Evolutionary conservation across 2,888 invertebrate genomes (phyloP), one percentile per base, ranked within the genome.

Genomic region (Hyalella azteca): DNA sequence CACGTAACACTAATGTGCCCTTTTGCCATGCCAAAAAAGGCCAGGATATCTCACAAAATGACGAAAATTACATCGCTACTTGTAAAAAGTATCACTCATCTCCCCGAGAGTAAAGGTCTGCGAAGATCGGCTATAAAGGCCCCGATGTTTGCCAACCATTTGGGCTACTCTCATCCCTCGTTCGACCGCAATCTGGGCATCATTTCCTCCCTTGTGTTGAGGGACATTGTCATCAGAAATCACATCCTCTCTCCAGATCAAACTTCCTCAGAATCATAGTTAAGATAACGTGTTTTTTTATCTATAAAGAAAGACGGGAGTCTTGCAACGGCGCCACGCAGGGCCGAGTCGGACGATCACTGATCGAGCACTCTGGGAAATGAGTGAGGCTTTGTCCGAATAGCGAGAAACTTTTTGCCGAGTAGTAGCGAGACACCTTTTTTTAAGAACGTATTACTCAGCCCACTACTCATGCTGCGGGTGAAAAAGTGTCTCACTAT

Each of bases 101-200:
- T n/a, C n/a, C n/a, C n/a, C n/a, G n/a, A n/a, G n/a, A n/a, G n/a
- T n/a, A n/a, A 29, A 54, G 54, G 26, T 22, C 29, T 54, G 26
- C 22, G 22, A 9, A 26, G 54, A 54, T 54, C 26, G 11, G 3
- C 22, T 29, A n/a, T 29, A 54, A 54, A 54, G 22, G 7, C 66
- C 32, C 32, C 66, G 19, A 36, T 36, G 66, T 66, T 66, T 66
- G 39, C 66, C 29, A 29, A 29, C 19, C 36, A 36, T 36, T 66
- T 66, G 66, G 3, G 32, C 66, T 1, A 36, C 39, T 66, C 36
- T 66, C 66, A 36, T 66, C 29, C 36, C 39, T 15, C 66, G 36
- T 66, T 66, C 29, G 36, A 66, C 66, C 66, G 66, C 66, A 66
- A 66, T 66, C 66, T 66, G 66, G 36, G 36, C 39, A 66, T 66